Percentiles rank a stretch among this genome's conserved stretches.
Conservation (phyloP, 2,888 invertebrate genomes). For the Minunthozetes semirufus region DNA sequence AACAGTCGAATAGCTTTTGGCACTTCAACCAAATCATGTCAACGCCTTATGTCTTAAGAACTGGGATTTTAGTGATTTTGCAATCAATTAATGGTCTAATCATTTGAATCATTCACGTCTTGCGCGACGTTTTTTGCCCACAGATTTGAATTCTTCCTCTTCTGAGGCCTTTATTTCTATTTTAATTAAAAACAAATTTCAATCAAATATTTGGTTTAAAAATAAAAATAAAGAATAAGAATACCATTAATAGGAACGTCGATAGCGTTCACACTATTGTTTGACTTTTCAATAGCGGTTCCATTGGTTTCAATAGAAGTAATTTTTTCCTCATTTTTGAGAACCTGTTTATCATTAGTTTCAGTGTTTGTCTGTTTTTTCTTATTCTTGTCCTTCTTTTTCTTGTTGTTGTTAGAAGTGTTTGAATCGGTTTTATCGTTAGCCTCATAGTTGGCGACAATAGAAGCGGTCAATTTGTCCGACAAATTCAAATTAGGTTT, state of each 20-base stretch:
- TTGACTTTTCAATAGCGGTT: background rate
- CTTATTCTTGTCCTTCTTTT: constrained; percentile 25
- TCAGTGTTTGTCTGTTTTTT: constrained; percentile 2
- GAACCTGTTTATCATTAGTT: background rate
- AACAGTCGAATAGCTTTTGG: constrained; percentile 11
- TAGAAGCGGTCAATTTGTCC: constrained; percentile 19
- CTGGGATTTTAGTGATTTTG: background rate
- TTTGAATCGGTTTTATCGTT: background rate
- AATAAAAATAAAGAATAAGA: background rate
- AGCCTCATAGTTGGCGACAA: constrained; percentile 15
- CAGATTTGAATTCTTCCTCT: constrained; percentile 17
- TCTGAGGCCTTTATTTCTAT: constrained; percentile 10
- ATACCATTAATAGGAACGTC: constrained; percentile 7
- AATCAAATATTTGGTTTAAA: background rate
- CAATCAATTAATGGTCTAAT: background rate
- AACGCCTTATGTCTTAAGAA: background rate
- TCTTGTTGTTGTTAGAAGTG: constrained; percentile 8
- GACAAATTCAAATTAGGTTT: background rate
- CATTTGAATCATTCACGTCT: constrained; percentile 21
- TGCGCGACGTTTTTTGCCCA: constrained; percentile 15
- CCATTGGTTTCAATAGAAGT: background rate
- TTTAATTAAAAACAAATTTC: background rate
- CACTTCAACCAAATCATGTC: constrained; percentile 20
- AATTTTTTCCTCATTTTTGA: background rate
- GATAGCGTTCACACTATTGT: background rate